Evolutionary conservation across 53 echinoderm and acorn worm species (phyloP).

Genomic region (Patiria pectinifera): DNA sequence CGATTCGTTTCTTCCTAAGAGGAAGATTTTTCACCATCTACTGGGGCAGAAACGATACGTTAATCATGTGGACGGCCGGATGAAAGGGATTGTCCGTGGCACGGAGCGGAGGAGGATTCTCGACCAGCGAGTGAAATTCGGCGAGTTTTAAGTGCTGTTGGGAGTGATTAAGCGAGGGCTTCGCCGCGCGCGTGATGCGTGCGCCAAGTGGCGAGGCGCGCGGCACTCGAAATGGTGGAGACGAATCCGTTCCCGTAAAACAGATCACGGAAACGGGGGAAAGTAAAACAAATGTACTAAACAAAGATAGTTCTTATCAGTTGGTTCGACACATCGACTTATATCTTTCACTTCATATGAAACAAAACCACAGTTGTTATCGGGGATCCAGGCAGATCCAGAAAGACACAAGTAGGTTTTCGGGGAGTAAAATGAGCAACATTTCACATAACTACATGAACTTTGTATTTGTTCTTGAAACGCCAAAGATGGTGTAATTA

Average conservation of each 20-base stretch:
- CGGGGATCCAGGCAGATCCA: too few species aligned
- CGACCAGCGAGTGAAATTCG: constrained; percentile 14
- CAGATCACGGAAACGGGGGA: background rate
- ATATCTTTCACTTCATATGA: too few species aligned
- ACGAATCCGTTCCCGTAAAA: background rate
- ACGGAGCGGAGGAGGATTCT: background rate
- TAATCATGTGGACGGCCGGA: constrained; percentile 55
- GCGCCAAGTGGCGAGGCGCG: background rate
- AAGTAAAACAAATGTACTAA: background rate
- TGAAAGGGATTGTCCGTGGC: constrained; percentile 16
- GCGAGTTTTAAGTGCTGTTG: constrained; percentile 24
- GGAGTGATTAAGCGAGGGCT: constrained; percentile 40
- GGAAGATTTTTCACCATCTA: constrained; percentile 45
- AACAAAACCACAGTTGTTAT: too few species aligned
- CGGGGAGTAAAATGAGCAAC: too few species aligned
- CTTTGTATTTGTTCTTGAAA: too few species aligned
- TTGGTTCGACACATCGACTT: too few species aligned
- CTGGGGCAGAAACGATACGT: constrained; percentile 51
- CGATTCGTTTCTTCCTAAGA: background rate
- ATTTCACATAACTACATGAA: too few species aligned
- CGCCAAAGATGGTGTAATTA: too few species aligned
- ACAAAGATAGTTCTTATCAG: too few species aligned
- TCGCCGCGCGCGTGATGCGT: background rate
- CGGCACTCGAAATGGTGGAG: background rate
- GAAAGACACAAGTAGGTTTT: too few species aligned